These are phyloP conservation scores for Drosophila santomea DNA, from an alignment of 1,140 invertebrate genomes.

Conservation along the genomic window DNA sequence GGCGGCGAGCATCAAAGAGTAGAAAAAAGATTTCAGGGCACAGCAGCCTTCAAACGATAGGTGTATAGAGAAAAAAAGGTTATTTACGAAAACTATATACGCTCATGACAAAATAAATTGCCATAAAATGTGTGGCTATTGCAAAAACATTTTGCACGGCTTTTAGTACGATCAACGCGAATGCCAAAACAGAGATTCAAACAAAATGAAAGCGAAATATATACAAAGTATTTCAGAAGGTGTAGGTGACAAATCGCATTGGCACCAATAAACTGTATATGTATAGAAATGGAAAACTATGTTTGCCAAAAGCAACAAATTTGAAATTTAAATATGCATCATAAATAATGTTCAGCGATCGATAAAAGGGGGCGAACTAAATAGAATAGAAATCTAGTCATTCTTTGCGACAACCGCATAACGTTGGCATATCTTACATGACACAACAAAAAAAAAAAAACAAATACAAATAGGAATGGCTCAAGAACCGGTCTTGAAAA, in stretches of 20 bases:
- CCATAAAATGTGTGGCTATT: conserved; percentile 72
- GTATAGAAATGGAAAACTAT: conserved; percentile 45
- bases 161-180: conserved; percentile 56
- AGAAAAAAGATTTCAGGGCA: conserved; percentile 35
- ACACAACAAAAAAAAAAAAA: no score
- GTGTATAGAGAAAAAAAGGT: conserved; percentile 35
- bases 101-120: conserved; percentile 78
- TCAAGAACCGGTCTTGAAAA: conserved; percentile 70
- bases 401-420: conserved; percentile 3
- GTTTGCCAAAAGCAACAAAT: conserved; percentile 38
- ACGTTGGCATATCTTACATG: background rate
- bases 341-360: conserved; percentile 35
- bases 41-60: conserved; percentile 53
- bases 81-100: conserved; percentile 63
- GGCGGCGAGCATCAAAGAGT: conserved; percentile 67
- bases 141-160: conserved; percentile 69
- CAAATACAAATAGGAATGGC: background rate
- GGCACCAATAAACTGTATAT: conserved; percentile 36
- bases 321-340: conserved; percentile 37
- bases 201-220: conserved; percentile 43
- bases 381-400: conserved; percentile 35
- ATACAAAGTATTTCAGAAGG: conserved; percentile 40
- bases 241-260: conserved; percentile 70
- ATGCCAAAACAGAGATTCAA: conserved; percentile 24
- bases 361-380: conserved; percentile 21